Evolutionary conservation across 92 coral and sea anemone species (phyloP).

Genomic region (Epizoanthus rinbou): DNA sequence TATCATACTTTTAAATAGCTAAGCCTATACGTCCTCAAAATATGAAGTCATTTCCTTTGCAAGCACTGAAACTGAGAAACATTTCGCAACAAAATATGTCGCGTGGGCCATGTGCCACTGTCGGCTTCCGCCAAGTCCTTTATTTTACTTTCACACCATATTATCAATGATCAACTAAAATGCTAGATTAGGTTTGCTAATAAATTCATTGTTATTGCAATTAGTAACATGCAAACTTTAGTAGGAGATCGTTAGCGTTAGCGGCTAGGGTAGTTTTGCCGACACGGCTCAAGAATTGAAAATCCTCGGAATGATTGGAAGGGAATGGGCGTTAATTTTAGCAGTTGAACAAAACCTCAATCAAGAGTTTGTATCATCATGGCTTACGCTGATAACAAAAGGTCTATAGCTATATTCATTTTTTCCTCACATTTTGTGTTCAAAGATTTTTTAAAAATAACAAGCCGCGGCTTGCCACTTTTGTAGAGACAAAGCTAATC

Average conservation of each 20-base stretch:
- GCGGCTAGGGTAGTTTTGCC: neutral
- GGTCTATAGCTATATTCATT: neutral
- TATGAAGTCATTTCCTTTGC: neutral
- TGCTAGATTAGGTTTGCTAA: neutral
- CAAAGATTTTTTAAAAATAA: neutral
- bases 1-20: no score
- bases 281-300: neutral
- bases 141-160: neutral
- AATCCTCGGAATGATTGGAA: neutral
- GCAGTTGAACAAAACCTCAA: neutral
- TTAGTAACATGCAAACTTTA: neutral
- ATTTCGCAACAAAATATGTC: conserved; percentile 16
- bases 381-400: neutral
- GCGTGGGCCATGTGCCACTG: neutral
- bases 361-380: neutral
- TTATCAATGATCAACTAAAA: neutral
- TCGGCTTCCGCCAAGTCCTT: neutral
- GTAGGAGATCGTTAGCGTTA: neutral
- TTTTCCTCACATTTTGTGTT: neutral
- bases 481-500: neutral
- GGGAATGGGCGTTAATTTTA: neutral
- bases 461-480: conserved; percentile 1
- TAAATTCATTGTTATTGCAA: conserved; percentile 1
- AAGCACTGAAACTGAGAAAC: neutral
- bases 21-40: neutral